These are phyloP conservation scores for Cygnus olor DNA, from an alignment of 2,797 vertebrate species.

Conservation along the genomic window DNA sequence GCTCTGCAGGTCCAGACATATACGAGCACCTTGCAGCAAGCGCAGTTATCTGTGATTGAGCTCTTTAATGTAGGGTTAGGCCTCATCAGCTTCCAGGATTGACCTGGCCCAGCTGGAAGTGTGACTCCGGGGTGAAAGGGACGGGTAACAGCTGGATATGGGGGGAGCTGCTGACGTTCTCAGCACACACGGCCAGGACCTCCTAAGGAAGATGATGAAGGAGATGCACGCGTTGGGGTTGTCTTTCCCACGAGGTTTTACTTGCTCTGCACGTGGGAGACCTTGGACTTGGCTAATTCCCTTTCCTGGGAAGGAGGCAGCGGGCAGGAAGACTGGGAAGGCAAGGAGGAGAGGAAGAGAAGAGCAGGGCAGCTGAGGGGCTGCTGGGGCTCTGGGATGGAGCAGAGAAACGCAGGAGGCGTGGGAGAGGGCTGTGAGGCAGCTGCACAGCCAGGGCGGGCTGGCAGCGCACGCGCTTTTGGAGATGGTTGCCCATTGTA, in stretches of 20 bases:
- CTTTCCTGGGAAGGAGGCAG: background rate
- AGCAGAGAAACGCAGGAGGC: background rate
- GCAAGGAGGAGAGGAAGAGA: background rate
- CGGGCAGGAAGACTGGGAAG: background rate
- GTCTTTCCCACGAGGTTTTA: background rate
- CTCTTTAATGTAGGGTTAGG: background rate
- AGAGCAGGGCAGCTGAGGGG: background rate
- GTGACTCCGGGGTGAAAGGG: background rate
- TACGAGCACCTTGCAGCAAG: background rate
- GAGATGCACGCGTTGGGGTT: background rate
- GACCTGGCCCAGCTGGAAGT: background rate
- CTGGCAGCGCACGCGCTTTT: background rate
- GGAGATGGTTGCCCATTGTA: background rate
- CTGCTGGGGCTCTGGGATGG: background rate
- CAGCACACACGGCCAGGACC: background rate
- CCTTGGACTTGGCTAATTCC: no score
- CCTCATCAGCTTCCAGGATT: background rate
- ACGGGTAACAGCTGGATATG: background rate
- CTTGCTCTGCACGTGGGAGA: background rate
- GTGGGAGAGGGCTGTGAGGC: background rate
- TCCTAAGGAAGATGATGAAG: background rate
- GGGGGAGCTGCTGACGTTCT: background rate
- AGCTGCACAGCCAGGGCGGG: background rate
- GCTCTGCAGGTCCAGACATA: constrained; percentile 7
- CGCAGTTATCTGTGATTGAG: background rate